A percentile compares a stretch with the other conserved stretches of the same genome.
phyloP scores from a whole-genome alignment of 2,888 invertebrate genomes.

The Smittia sp. region DNA sequence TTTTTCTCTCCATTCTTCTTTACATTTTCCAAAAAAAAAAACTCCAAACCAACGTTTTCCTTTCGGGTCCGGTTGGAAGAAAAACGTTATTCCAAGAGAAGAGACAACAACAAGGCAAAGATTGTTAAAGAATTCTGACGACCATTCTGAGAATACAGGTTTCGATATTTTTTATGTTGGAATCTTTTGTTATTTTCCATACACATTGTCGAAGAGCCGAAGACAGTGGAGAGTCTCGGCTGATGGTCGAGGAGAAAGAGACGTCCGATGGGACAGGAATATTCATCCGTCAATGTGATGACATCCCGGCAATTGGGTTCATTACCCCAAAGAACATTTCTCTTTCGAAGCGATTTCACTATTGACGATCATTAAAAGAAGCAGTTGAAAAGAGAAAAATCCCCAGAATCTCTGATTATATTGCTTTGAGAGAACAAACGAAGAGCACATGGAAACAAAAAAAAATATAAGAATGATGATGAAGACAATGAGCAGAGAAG shows the following conservation, averaged over 20 bases:
- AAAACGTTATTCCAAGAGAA: conserved; percentile 38
- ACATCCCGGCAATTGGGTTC: background rate
- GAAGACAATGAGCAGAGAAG: conserved; percentile 5
- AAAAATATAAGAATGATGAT: conserved; percentile 17
- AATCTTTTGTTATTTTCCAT: conserved; percentile 38
- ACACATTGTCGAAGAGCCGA: background rate
- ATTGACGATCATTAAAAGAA: conserved; percentile 16
- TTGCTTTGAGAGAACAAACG: conserved; percentile 25
- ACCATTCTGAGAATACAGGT: conserved; percentile 42
- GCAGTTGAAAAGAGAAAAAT: conserved; percentile 26
- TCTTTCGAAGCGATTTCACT: background rate
- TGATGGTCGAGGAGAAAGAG: background rate
- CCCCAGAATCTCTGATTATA: conserved; percentile 28
- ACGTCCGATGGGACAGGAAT: background rate
- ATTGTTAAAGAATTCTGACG: conserved; percentile 36
- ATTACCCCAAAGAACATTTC: background rate
- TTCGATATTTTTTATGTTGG: conserved; percentile 31
- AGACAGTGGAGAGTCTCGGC: background rate
- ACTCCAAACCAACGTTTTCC: conserved; percentile 17
- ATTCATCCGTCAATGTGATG: background rate
- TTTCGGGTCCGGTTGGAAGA: conserved; percentile 18
- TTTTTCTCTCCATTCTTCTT: conserved; percentile 30
- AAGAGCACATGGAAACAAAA: background rate
- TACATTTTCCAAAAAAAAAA: conserved; percentile 23
- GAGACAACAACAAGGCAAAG: conserved; percentile 9